Percentiles rank a stretch among this genome's conserved stretches.
These are phyloP conservation scores for Aleiodes testaceus DNA, from an alignment of 2,888 invertebrate species.

Conservation along the genomic window DNA sequence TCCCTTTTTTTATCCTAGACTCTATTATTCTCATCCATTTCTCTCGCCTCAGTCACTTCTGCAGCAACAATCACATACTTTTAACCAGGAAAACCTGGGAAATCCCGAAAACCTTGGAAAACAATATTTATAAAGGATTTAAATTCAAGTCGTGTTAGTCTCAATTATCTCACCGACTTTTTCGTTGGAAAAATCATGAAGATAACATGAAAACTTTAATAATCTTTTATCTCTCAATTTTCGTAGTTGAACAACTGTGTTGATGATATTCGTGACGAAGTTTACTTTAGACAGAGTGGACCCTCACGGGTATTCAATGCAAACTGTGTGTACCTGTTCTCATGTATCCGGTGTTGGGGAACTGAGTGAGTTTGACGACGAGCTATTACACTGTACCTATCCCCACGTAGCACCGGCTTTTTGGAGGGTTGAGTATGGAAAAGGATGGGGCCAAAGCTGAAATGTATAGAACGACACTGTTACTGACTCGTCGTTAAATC, in stretches of 20 bases:
- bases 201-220: no score
- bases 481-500: slow-evolving; percentile 27
- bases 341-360: slow-evolving; percentile 14
- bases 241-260: no score
- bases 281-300: no score
- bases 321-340: not conserved
- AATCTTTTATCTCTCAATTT: no score
- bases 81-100: not conserved
- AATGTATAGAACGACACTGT: slow-evolving; percentile 18
- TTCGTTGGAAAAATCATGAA: no score
- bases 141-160: slow-evolving; percentile 9
- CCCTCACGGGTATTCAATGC: no score
- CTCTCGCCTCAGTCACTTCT: no score
- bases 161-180: no score
- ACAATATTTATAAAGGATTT: slow-evolving; percentile 16
- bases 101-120: not conserved
- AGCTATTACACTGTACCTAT: slow-evolving; percentile 15
- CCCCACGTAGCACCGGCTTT: not conserved
- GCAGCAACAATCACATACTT: no score
- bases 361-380: slow-evolving; percentile 21
- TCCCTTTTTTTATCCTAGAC: not conserved
- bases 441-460: no score
- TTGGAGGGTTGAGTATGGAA: no score
- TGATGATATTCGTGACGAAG: no score
- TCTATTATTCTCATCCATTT: not conserved